Evolutionary conservation across 2,797 vertebrate genomes (phyloP).

Genomic region (Pristis pectinata): DNA sequence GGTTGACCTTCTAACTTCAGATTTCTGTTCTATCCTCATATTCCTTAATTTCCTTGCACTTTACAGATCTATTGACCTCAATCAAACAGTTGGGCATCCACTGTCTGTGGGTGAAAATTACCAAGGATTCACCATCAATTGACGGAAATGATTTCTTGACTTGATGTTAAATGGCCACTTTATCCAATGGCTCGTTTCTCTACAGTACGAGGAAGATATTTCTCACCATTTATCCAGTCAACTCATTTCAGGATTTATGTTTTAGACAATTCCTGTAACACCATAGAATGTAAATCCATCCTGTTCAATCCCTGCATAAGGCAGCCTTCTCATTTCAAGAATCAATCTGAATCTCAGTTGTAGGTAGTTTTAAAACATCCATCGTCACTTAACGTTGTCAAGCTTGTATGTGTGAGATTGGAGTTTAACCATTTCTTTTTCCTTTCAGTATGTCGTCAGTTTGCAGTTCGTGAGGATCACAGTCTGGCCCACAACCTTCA

Average conservation of each 20-base stretch:
- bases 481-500: slow-evolving; percentile 91
- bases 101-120: neutral
- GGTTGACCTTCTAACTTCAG: neutral
- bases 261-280: no score
- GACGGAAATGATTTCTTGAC: neutral
- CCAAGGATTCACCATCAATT: neutral
- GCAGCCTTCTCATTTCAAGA: neutral
- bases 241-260: neutral
- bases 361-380: neutral
- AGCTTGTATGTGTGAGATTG: neutral
- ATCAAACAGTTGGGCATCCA: neutral
- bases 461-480: slow-evolving; percentile 91
- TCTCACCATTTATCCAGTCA: neutral
- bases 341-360: neutral
- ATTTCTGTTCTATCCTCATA: neutral
- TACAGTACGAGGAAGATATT: neutral
- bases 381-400: neutral
- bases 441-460: slow-evolving; percentile 79
- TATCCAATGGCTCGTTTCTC: neutral
- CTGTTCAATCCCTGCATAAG: neutral
- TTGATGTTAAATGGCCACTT: neutral
- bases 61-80: neutral
- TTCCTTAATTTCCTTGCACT: neutral
- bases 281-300: neutral
- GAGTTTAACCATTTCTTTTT: neutral